Evolutionary conservation across 2,888 invertebrate species (phyloP).

Genomic region (Hypena proboscidalis): DNA sequence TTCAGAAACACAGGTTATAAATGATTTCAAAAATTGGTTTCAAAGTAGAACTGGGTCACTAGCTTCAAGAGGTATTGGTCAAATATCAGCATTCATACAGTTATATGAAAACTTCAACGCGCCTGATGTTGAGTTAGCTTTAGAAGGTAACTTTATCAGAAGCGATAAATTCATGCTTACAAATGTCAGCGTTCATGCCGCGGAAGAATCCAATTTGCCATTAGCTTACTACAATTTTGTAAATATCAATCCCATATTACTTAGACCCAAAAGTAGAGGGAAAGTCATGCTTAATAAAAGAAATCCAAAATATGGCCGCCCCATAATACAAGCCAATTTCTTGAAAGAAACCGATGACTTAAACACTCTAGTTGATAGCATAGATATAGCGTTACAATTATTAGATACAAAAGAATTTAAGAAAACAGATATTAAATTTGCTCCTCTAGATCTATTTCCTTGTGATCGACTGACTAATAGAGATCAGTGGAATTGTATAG

Average conservation of each 20-base stretch:
- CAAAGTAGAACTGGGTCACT: slow-evolving; percentile 70
- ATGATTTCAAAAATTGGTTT: slow-evolving; percentile 79
- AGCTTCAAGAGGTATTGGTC: slow-evolving; percentile 76
- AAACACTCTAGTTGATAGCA: slow-evolving; percentile 73
- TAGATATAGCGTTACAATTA: slow-evolving; percentile 76
- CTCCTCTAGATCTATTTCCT: slow-evolving; percentile 75
- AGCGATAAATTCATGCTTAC: slow-evolving; percentile 80
- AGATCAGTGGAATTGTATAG: slow-evolving; percentile 81
- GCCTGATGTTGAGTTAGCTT: slow-evolving; percentile 73
- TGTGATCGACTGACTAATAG: slow-evolving; percentile 74
- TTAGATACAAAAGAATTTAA: slow-evolving; percentile 78
- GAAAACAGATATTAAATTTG: slow-evolving; percentile 73
- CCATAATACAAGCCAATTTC: slow-evolving; percentile 76
- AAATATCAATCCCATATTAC: slow-evolving; percentile 70
- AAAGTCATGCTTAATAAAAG: slow-evolving; percentile 73
- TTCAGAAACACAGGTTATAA: slow-evolving; percentile 65
- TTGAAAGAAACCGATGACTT: slow-evolving; percentile 78
- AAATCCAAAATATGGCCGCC: slow-evolving; percentile 79
- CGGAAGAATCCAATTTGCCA: slow-evolving; percentile 74
- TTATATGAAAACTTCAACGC: slow-evolving; percentile 74
- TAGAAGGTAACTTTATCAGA: slow-evolving; percentile 77
- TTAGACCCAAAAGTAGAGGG: slow-evolving; percentile 77
- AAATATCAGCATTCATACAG: slow-evolving; percentile 77
- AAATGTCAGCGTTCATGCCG: slow-evolving; percentile 70
- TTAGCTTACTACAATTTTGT: slow-evolving; percentile 77